Base-by-base conservation (phyloP, 2,113 vertebrate species). In the Hassar affinis region DNA sequence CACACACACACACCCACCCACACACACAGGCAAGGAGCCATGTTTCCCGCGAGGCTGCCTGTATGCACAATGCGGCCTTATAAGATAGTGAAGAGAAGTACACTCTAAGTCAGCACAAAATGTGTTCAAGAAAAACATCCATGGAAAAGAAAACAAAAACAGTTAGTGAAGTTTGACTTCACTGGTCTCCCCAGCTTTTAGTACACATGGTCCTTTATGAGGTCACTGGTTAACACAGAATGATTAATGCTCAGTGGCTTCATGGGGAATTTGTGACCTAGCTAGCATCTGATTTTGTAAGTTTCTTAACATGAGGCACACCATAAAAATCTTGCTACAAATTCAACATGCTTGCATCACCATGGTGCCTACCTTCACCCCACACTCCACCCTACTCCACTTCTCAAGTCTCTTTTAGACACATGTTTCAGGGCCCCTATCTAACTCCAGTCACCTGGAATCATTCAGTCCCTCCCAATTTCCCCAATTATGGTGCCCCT, bases 31-130 rank as follows among this genome's bases (percentile, higher is more conserved):
- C 80, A 66, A 49, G 52, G 84, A 81, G 68, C 38, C 47, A 84
- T 78, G 86, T 84, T 88, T 93, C 88, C 89, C 89, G 88, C 90
- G 87, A 82, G 86, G 33, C 83, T 79, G 85, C 81, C 25, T 84
- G 22, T 6, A 74, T 81, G 56, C 59, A 88, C 83, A 88, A 83
- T 61, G 51, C n/a, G 2, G 56, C 81, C 83, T 87, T 87, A 85
- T 85, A 56, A 64, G 80, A 80, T 69, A 59, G 76, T 49, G 30
- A 76, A 74, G 20, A 57, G 47, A 54, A 66, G 64, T 52, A 22
- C 35, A n/a, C 56, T 61, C 42, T 35, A 10, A 56, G 38, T 20
- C 52, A 71, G 77, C 80, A 15, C 17, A 38, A 80, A 38, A 72
- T 25, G 12, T 38, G 17, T 79, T 61, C 10, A 76, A 85, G 81